A percentile compares a stretch with the other conserved stretches of the same genome.
phyloP scores from a whole-genome alignment of 2,113 vertebrate species.

The Oryctolagus cuniculus region mOryCun1.1 NC_091436.1:17753501-17754000 shows the following conservation, averaged over 20 bases:
- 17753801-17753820: too few relatives aligned
- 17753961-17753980: neutral
- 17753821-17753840: neutral
- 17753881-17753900: neutral
- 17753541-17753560: neutral
- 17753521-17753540: neutral
- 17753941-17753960: fast-evolving
- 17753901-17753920: neutral
- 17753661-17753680: neutral
- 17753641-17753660: neutral
- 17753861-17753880: neutral
- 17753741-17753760: neutral
- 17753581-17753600: neutral
- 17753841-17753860: neutral
- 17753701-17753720: neutral
- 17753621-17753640: neutral
- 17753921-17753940: neutral
- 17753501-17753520: neutral
- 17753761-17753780: neutral
- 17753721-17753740: too few relatives aligned
- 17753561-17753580: neutral
- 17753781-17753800: neutral
- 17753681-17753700: neutral
- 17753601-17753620: neutral
- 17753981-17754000: neutral